A percentile compares a stretch with the other conserved stretches of the same genome.
phyloP scores from a whole-genome alignment of 2,888 invertebrate genomes.

The Chloroclysta siterata region DNA sequence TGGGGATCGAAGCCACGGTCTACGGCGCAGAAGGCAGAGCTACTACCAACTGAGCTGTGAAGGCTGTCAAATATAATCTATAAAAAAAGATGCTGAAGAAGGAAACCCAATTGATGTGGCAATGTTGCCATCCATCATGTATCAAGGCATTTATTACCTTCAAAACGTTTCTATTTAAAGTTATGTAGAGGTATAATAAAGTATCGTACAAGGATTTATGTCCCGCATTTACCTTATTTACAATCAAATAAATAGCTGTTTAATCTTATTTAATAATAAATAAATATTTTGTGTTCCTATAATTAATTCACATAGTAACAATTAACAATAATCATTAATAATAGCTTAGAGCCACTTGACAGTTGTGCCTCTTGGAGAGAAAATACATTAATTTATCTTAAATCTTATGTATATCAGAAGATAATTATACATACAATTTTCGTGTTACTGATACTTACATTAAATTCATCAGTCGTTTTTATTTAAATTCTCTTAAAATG shows the following conservation, averaged over 20 bases:
- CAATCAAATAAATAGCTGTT: too few species aligned
- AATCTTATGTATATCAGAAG: constrained; percentile 17
- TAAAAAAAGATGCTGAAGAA: too few species aligned
- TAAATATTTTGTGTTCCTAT: constrained; percentile 18
- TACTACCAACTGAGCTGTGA: too few species aligned
- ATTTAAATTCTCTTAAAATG: constrained; percentile 31
- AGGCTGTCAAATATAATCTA: too few species aligned
- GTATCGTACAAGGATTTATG: too few species aligned
- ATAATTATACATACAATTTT: constrained; percentile 11
- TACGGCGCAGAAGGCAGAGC: too few species aligned
- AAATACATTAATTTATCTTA: constrained; percentile 20
- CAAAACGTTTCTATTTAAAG: too few species aligned
- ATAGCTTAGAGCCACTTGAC: constrained; percentile 42
- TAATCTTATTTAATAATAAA: not conserved
- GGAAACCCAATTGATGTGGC: too few species aligned
- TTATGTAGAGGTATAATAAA: too few species aligned
- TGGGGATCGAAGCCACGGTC: too few species aligned
- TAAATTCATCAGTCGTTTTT: constrained; percentile 43
- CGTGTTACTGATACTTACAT: constrained; percentile 32
- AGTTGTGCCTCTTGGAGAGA: constrained; percentile 44
- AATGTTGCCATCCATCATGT: too few species aligned
- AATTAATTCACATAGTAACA: constrained; percentile 13
- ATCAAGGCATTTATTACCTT: too few species aligned
- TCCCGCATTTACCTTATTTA: not conserved
- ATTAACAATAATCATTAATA: constrained; percentile 24